Evolutionary conservation across 2,113 vertebrate genomes (phyloP).

Genomic region (Percina caprodes): DNA sequence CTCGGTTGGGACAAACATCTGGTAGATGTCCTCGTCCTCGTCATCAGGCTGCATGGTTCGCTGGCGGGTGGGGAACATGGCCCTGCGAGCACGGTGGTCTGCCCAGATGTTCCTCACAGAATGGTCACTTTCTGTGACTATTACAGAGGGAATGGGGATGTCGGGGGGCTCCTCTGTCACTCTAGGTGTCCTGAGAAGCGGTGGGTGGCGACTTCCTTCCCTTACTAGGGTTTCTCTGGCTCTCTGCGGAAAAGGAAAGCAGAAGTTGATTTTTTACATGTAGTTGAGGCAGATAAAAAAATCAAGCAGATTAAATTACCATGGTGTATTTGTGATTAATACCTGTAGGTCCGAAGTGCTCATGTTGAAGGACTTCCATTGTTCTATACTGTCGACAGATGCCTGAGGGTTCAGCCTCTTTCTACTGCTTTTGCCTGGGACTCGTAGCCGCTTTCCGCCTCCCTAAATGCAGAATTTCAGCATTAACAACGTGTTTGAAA

Average conservation of each 20-base stretch:
- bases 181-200: constrained; percentile 75
- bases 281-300: not conserved
- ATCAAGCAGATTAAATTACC: not conserved
- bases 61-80: constrained; percentile 91
- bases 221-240: constrained; percentile 88
- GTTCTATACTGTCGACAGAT: constrained; percentile 88
- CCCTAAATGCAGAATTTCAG: constrained; percentile 66
- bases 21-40: constrained; percentile 94
- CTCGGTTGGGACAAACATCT: constrained; percentile 93
- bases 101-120: constrained; percentile 92
- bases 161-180: constrained; percentile 82
- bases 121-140: constrained; percentile 80
- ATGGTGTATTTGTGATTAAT: not conserved
- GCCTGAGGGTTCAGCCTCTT: constrained; percentile 91
- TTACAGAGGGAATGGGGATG: constrained; percentile 81
- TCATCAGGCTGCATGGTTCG: constrained; percentile 89
- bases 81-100: constrained; percentile 91
- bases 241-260: constrained; percentile 77
- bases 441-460: constrained; percentile 83
- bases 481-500: constrained; percentile 26
- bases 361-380: constrained; percentile 86
- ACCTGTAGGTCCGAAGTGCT: constrained; percentile 83
- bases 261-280: not conserved
- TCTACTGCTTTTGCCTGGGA: constrained; percentile 87
- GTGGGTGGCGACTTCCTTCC: constrained; percentile 81